These are phyloP conservation scores for Leptopilina clavipes DNA, from an alignment of 1,140 invertebrate species.

Conservation along the genomic window DNA sequence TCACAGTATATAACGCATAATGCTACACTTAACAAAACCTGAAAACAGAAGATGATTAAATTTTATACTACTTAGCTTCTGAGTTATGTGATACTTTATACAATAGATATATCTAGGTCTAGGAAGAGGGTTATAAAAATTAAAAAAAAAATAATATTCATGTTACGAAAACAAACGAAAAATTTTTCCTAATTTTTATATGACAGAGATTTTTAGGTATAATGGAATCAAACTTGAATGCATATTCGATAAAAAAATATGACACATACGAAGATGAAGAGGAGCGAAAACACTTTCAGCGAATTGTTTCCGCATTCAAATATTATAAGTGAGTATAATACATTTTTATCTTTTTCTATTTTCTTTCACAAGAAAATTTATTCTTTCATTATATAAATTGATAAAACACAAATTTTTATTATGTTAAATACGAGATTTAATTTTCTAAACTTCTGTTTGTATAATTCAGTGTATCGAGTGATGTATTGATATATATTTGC, in stretches of 20 bases:
- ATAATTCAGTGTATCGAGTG: no score
- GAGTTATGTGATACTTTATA: no score
- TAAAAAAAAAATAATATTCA: background rate
- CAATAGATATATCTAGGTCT: no score
- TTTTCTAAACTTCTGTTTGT: no score
- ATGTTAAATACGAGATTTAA: no score
- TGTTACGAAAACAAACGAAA: background rate
- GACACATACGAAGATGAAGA: conserved; percentile 77
- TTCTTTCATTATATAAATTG: background rate
- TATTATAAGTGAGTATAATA: conserved; percentile 83
- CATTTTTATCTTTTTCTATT: conserved; percentile 34
- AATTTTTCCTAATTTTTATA: background rate
- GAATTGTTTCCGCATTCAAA: conserved; percentile 86
- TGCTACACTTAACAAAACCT: no score
- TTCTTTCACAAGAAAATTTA: conserved; percentile 41
- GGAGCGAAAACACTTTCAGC: conserved; percentile 85
- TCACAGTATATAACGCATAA: no score
- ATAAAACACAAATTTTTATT: no score
- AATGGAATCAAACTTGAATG: conserved; percentile 56
- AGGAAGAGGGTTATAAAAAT: no score
- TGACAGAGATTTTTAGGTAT: conserved; percentile 26
- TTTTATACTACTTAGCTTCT: no score
- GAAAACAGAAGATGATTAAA: no score
- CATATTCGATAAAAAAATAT: conserved; percentile 60
- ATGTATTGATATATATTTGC: no score